Base-by-base conservation (phyloP, 2,797 vertebrate genomes). In the Poeciliopsis infans region DNA sequence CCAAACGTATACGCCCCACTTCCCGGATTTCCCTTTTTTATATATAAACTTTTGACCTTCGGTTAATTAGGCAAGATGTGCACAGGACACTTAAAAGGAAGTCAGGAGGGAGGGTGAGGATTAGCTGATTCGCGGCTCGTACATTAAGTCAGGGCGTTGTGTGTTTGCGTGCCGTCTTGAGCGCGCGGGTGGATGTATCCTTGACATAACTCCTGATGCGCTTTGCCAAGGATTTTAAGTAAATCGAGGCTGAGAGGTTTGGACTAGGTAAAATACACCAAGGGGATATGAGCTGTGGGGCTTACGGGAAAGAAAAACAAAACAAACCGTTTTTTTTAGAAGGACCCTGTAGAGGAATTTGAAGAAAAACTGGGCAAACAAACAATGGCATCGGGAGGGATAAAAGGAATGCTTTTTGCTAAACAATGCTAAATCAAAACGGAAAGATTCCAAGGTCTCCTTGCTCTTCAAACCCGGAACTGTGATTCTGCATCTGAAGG, bases 151-250 rank as follows among this genome's bases (percentile, higher is more conserved):
- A 43, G 47, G 49, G 53, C 61, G 70, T 75, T 51, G 76, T 79
- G 36, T 80, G 80, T 79, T 61, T 80, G 55, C 74, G 71, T 78
- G 74, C 61, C 43, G 74, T 81, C 81, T 66, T 41, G 16, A 66
- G 79, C 61, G 74, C 46, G 80, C 64, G 31, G 47, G 72, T 55
- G 53, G 61, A 74, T 81, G 51, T 78, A 69, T 87, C 77, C 78
- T 82, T 84, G 79, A 87, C 80, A 85, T 78, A 86, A 84, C 68
- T 87, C 79, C 74, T 53, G 76, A 75, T 69, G 66, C 59, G 74
- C 83, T 82, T 84, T 83, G 88, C 82, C 87, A 87, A 75, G 79
- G 80, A 87, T 82, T 88, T 85, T 53, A 88, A 88, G 83, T 28
- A 20, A 86, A 88, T 92, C 87, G 79, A 87, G 82, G 80, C 78